Conservation (phyloP, 1,140 invertebrate species). For the Eciton burchellii region DNA sequence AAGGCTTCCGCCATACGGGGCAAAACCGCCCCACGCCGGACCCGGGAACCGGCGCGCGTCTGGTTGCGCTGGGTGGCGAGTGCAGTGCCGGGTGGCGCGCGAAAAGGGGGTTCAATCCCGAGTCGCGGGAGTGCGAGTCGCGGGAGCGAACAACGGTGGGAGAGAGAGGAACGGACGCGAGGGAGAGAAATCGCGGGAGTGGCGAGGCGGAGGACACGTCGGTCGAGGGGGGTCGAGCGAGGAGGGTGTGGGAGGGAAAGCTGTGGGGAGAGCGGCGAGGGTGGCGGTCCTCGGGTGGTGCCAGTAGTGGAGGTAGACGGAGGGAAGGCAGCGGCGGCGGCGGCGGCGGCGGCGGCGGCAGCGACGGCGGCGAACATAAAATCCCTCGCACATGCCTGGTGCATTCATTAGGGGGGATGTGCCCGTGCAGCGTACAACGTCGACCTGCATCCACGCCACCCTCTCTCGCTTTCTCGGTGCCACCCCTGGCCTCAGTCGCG, state of each 20-base stretch:
- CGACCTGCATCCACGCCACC: conserved; percentile 78
- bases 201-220: conserved; percentile 55
- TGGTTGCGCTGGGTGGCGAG: conserved; percentile 67
- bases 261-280: conserved; percentile 60
- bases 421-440: conserved; percentile 83
- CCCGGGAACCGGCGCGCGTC: conserved; percentile 72
- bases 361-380: conserved; percentile 84
- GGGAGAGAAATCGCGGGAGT: conserved; percentile 37
- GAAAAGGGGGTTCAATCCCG: conserved; percentile 68
- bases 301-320: conserved; percentile 72
- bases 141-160: conserved; percentile 41
- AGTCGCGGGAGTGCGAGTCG: conserved; percentile 62
- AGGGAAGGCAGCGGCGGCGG: conserved; percentile 74
- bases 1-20: conserved; percentile 69
- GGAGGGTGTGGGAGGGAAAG: conserved; percentile 68
- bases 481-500: conserved; percentile 76
- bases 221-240: conserved; percentile 77
- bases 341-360: conserved; percentile 62
- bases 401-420: conserved; percentile 85
- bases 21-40: conserved; percentile 74
- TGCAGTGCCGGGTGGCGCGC: conserved; percentile 68
- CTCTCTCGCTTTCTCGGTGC: conserved; percentile 66
- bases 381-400: conserved; percentile 85
- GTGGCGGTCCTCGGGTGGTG: conserved; percentile 74
- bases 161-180: conserved; percentile 16